Base-by-base conservation (phyloP, 30 jellyfish, hydroid and myxozoan species). In the Nemopilema nomurai region DNA sequence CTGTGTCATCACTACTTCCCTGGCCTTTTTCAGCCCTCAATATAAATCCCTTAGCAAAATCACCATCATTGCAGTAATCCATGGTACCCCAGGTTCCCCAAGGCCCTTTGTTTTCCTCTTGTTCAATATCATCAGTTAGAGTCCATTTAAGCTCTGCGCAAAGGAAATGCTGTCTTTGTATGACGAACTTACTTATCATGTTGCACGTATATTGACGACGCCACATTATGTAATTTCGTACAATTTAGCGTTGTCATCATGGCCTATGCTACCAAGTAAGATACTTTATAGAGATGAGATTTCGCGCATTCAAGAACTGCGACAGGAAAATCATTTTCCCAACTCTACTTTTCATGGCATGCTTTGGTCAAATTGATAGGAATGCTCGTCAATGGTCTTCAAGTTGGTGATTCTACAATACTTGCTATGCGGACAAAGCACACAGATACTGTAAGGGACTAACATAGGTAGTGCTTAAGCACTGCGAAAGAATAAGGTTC, bases 1-100 rank as follows among this genome's bases (percentile, higher is more conserved):
- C 92, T 1, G 86, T 72, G 30, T 70, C 86, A 30, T 83, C 92
- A 9, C 32, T n/a, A 4, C 7, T 26, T 13, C 70, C 74, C 49
- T 69, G 67, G 16, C 31, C 18, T 21, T 57, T 25, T 22, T 83
- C 92, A 1, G 86, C 85, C 65, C 30, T 52, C 19, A 83, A 33
- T 1, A 52, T 28, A 57, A 83, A 71, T 6, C 86, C 92, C 25
- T 27, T n/a, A 21, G 86, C 92, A 41, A 83, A 73, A 0, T 18
- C 31, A 4, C 86, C 86, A 29, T 71, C 32, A 32, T 21, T 22
- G 72, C 92, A 83, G 32, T 73, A 25, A n/a, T 83, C 80, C 77
- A 70, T 57, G 19, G 86, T 85, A 4, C 86, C 86, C 85, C 86
- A 83, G 0, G 86, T 51, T 33, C 92, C 92, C 27, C 30, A 83